A percentile compares a stretch with the other conserved stretches of the same genome.
Conservation (phyloP, 2,113 vertebrate species). For the Grammomys dolichurus region DNA sequence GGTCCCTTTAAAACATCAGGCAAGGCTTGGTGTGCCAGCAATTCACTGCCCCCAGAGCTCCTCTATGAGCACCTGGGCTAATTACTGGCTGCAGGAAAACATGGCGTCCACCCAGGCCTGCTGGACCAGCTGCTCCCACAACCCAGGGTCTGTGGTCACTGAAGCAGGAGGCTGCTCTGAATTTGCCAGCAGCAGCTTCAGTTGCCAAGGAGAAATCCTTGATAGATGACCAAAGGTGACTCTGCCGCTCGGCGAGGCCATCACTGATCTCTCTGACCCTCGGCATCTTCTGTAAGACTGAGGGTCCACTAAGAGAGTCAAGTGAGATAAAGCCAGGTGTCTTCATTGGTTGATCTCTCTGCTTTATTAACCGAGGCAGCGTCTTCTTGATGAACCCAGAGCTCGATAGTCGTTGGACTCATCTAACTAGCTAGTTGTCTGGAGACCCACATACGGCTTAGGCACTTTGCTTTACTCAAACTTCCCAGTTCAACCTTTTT, state of each 20-base stretch:
- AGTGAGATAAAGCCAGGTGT: neutral
- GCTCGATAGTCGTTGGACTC: rapidly evolving
- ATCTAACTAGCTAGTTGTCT: neutral
- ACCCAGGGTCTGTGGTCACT: neutral
- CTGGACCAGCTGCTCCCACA: neutral
- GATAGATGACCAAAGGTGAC: neutral
- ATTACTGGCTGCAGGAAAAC: neutral
- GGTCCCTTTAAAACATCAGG: neutral
- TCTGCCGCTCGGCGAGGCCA: neutral
- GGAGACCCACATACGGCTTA: neutral
- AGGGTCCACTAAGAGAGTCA: too few species aligned
- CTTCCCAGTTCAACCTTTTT: neutral
- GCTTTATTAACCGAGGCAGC: neutral
- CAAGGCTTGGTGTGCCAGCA: neutral
- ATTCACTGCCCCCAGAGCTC: neutral
- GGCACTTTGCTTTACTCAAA: neutral
- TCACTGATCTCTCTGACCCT: neutral
- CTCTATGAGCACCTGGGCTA: neutral
- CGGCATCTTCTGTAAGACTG: neutral
- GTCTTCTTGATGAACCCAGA: neutral
- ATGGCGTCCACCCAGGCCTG: neutral
- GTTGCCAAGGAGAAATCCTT: neutral
- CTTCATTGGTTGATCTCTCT: neutral
- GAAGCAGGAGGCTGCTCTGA: neutral
- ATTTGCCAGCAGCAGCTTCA: neutral